Percentiles rank a stretch among this genome's conserved stretches.
Conservation (phyloP, 2,888 invertebrate species). For the Elysia crispata region DNA sequence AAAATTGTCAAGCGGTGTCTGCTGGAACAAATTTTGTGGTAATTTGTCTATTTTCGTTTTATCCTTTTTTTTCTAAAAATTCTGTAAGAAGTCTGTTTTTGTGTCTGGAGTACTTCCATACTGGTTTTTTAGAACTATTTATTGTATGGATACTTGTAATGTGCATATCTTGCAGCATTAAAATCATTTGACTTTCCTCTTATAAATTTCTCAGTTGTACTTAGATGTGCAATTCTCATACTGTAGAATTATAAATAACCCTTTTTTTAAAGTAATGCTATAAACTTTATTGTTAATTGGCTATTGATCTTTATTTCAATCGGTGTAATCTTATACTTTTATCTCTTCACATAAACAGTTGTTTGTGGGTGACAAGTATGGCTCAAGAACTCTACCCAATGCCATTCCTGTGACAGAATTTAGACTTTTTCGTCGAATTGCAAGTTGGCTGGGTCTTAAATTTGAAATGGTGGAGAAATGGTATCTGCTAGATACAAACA, state of each 20-base stretch:
- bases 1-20: conserved; percentile 58
- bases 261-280: background rate
- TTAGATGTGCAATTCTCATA: background rate
- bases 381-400: conserved; percentile 70
- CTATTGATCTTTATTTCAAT: background rate
- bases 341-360: conserved; percentile 56
- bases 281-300: background rate
- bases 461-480: conserved; percentile 66
- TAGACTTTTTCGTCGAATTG: conserved; percentile 59
- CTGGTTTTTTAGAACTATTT: too few species aligned
- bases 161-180: too few species aligned
- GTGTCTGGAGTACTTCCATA: too few species aligned
- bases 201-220: background rate
- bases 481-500: conserved; percentile 72
- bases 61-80: too few species aligned
- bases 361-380: conserved; percentile 75
- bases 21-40: conserved; percentile 69
- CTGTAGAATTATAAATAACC: background rate
- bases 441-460: conserved; percentile 59
- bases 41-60: background rate
- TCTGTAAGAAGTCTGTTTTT: too few species aligned
- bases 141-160: too few species aligned
- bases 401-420: conserved; percentile 69
- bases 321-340: background rate
- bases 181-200: background rate